Evolutionary conservation across 2,888 invertebrate species (phyloP).

Genomic region (Trypoxylon attenuatum): DNA sequence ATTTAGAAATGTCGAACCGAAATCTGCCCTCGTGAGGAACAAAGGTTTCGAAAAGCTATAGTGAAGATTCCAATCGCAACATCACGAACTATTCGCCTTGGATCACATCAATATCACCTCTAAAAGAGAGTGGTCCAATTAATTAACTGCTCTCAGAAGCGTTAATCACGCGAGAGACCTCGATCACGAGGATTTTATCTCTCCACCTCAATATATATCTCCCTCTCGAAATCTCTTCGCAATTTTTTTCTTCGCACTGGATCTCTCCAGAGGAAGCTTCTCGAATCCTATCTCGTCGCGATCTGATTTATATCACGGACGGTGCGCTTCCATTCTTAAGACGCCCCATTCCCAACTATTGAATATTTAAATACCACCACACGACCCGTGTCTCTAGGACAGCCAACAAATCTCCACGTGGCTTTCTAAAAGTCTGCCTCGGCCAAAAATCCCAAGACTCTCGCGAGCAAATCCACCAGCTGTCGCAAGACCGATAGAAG

Average conservation of each 20-base stretch:
- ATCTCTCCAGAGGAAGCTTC: neutral
- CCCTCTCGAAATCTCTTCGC: neutral
- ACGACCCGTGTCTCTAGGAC: too few species aligned
- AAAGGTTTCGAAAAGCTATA: conserved; percentile 23
- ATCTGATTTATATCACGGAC: neutral
- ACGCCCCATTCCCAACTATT: neutral
- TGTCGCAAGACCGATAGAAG: too few species aligned
- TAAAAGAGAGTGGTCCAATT: conserved; percentile 52
- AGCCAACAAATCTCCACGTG: too few species aligned
- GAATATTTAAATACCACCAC: neutral
- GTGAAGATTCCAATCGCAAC: conserved; percentile 48
- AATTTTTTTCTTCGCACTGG: conserved; percentile 8
- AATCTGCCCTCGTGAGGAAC: conserved; percentile 17
- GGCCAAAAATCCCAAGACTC: too few species aligned
- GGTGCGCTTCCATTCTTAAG: neutral
- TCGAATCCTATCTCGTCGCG: neutral
- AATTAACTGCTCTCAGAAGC: conserved; percentile 50
- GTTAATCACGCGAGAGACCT: conserved; percentile 55
- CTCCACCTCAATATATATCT: conserved; percentile 12
- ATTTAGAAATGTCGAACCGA: too few species aligned
- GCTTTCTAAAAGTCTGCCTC: too few species aligned
- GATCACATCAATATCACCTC: too few species aligned
- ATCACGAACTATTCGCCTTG: conserved; percentile 51
- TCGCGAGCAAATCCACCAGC: too few species aligned
- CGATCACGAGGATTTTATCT: conserved; percentile 19